Base-by-base conservation (phyloP, 2,797 vertebrate species). In the Ibycter americanus region DNA sequence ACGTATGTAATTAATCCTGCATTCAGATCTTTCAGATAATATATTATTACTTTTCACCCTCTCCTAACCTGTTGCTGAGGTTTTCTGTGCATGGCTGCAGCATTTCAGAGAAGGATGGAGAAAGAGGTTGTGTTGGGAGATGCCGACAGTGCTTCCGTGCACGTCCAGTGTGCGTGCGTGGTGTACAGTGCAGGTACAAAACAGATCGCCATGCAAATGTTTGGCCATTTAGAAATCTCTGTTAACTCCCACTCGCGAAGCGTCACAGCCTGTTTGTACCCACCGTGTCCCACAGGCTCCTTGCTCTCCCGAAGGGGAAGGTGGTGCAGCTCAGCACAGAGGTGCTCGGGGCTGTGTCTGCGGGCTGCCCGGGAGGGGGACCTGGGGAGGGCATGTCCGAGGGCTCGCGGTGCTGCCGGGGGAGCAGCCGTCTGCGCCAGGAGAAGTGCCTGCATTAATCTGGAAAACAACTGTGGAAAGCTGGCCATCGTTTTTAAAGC, bases 231-330 rank as follows among this genome's bases (percentile, higher is more conserved):
- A 29, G 70, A 51, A 55, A n/a, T 8, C 42, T 46, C 23, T 25
- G 15, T 38, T 31, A 20, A 6, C 58, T 58, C 36, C 27, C 29
- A 46, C 49, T 3, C 7, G 42, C 13, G 9, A 32, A 44, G 76
- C 0, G 5, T 1, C 22, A 9, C 0, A 1, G 36, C 27, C 32
- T 83, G 59, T 21, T 8, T 34, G 36, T 23, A 12, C 40, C 4
- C 12, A 4, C 23, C 0, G 1, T 19, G n/a, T 32, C 15, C 62
- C 0, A 0, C 4, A 9, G 59, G 12, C 26, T 32, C 54, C 65
- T 65, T 36, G 42, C 17, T 38, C 25, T 44, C 51, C 40, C 3
- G 1, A 38, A 11, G 21, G 32, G 32, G 8, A 16, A 23, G 0
- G 11, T 4, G 11, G 3, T 20, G 62, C 27, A 11, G 10, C 34